phyloP scores from a whole-genome alignment of 2,888 invertebrate species.

The Drosophila flavopinicola region DNA sequence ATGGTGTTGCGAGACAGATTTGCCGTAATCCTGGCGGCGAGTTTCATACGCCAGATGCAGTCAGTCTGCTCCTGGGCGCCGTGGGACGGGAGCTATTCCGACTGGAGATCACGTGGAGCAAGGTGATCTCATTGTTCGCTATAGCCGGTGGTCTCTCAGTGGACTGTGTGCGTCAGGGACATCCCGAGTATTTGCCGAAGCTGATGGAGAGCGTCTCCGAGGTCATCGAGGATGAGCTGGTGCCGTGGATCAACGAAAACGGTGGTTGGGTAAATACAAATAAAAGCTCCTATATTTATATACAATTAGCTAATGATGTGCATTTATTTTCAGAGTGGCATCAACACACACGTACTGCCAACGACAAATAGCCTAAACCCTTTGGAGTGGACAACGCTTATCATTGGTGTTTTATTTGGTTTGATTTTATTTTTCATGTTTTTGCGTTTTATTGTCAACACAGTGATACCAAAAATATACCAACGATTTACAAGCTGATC shows the following conservation, averaged over 20 bases:
- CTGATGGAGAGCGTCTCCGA: constrained; percentile 91
- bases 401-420: constrained; percentile 81
- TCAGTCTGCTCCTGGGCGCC: constrained; percentile 86
- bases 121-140: constrained; percentile 91
- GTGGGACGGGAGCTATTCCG: constrained; percentile 90
- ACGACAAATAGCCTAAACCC: constrained; percentile 80
- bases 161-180: constrained; percentile 90
- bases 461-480: constrained; percentile 77
- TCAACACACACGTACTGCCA: constrained; percentile 83
- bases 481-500: constrained; percentile 68
- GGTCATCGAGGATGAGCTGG: constrained; percentile 89
- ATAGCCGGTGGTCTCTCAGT: constrained; percentile 93
- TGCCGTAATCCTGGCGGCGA: constrained; percentile 87
- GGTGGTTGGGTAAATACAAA: constrained; percentile 91
- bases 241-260: constrained; percentile 91
- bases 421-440: constrained; percentile 81
- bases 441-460: constrained; percentile 79
- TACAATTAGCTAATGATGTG: no score
- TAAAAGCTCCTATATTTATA: no score
- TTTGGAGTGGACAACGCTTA: constrained; percentile 82
- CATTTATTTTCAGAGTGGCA: constrained; percentile 78
- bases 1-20: constrained; percentile 90
- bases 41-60: constrained; percentile 85
- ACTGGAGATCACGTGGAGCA: constrained; percentile 91
- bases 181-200: constrained; percentile 91